Percentiles rank a stretch among this genome's conserved stretches.
Conservation (phyloP, 2,797 vertebrate species). For the Cetoscarus ocellatus region DNA sequence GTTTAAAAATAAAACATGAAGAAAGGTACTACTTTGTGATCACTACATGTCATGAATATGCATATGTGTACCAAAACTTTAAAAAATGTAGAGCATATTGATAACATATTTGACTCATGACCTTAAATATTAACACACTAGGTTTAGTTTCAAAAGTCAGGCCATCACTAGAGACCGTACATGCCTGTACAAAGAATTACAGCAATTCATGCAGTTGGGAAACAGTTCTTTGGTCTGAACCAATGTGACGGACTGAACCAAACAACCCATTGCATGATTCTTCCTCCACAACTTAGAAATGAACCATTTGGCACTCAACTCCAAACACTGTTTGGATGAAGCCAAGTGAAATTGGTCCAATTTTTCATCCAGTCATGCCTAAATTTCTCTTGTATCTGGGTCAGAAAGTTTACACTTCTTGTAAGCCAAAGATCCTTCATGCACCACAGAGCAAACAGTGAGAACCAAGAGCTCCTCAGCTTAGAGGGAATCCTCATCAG, state of each 20-base stretch:
- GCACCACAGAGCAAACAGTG: background rate
- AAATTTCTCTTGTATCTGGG: conserved; percentile 8
- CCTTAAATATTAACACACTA: no score
- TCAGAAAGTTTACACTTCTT: conserved; percentile 11
- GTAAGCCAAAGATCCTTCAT: conserved; percentile 5
- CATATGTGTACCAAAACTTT: no score
- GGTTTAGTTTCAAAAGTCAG: background rate
- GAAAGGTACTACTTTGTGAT: no score
- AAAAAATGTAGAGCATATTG: no score
- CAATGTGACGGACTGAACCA: background rate
- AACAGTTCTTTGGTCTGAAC: background rate
- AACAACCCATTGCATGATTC: no score
- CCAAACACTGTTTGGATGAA: background rate
- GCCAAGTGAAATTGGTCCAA: background rate
- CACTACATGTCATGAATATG: no score
- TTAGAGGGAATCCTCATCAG: conserved; percentile 21
- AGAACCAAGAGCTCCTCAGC: background rate
- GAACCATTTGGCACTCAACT: conserved; percentile 4
- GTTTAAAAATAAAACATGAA: no score
- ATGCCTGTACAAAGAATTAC: no score
- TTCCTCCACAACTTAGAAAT: no score
- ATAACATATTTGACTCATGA: no score
- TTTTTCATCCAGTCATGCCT: background rate
- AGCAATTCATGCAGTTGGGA: no score
- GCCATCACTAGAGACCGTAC: background rate